Base-by-base conservation (phyloP, 2,113 vertebrate genomes). In the Tychaedon coryphoeus region DNA sequence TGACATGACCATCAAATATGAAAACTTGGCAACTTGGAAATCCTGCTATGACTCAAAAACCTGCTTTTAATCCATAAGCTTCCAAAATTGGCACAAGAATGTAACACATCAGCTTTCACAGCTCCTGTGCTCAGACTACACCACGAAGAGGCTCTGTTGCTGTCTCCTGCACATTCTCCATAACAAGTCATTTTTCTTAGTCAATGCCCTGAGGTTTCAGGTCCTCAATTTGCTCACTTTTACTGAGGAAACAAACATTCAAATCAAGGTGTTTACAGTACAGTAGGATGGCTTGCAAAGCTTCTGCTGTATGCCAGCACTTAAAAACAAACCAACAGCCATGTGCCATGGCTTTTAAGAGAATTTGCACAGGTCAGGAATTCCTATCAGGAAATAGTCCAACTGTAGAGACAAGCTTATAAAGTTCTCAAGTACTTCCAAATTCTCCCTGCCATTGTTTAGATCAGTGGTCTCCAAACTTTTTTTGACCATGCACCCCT, bases 151-250 rank as follows among this genome's bases (percentile, higher is more conserved):
- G 31, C 16, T 70, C 57, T 56, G 48, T 11, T 86, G 48, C 19
- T 0, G 0, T 23, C 12, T 62, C 40, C 42, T 16, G 2, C 25
- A 19, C 6, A 20, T n/a, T 67, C 43, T 60, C 51, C 18, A 33
- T 31, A 78, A 57, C 1, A 4, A 81, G 10, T 2, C 14, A 25
- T 33, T 78, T 91, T 70, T 66, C 77, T 64, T 90, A 40, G 36
- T 26, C 36, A 65, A 25, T 23, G 28, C 19, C 67, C 28, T 40
- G 26, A 65, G 28, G 33, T 64, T 88, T 94, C 43, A 60, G 31
- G 34, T 89, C 26, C 17, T 54, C 14, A 34, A 7, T 51, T 82
- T 69, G 14, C 45, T 72, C n/a, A 45, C 19, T 78, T 86, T 70
- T 42, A 86, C 31, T 62, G 16, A 76, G 12, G 25, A 65, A 80